Conservation (phyloP, 2,797 vertebrate species). For the Lemur catta region DNA sequence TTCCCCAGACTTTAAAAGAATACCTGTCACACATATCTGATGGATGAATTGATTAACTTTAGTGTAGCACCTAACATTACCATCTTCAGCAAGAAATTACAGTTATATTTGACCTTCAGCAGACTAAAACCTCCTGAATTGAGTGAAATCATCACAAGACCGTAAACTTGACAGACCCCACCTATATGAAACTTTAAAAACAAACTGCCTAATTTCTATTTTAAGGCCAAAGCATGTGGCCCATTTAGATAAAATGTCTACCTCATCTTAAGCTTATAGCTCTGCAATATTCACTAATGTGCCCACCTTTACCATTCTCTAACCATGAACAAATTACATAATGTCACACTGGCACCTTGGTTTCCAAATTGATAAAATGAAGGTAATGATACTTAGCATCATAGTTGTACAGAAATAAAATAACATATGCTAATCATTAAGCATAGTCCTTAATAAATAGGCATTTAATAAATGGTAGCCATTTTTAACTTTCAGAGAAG, state of each 20-base stretch:
- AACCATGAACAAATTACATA: background rate
- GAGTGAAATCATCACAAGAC: background rate
- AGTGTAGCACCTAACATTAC: background rate
- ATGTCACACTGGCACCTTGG: background rate
- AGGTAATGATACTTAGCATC: background rate
- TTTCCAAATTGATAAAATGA: background rate
- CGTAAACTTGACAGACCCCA: background rate
- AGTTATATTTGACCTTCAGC: background rate
- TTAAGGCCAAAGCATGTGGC: background rate
- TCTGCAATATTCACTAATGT: background rate
- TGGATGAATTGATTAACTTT: background rate
- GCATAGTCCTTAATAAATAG: background rate
- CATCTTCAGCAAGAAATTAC: constrained; percentile 1
- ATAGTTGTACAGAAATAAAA: background rate
- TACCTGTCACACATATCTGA: background rate
- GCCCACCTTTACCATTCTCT: background rate
- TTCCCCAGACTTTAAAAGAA: background rate
- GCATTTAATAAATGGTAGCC: background rate
- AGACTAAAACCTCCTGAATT: background rate
- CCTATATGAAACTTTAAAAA: background rate
- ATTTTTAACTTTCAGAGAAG: constrained; percentile 6
- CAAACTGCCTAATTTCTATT: background rate
- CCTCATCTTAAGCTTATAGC: background rate
- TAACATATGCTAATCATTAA: background rate
- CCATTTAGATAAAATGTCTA: constrained; percentile 1